Base-by-base conservation (phyloP, 30 jellyfish, hydroid and myxozoan genomes). In the Aurelia sp. region DNA sequence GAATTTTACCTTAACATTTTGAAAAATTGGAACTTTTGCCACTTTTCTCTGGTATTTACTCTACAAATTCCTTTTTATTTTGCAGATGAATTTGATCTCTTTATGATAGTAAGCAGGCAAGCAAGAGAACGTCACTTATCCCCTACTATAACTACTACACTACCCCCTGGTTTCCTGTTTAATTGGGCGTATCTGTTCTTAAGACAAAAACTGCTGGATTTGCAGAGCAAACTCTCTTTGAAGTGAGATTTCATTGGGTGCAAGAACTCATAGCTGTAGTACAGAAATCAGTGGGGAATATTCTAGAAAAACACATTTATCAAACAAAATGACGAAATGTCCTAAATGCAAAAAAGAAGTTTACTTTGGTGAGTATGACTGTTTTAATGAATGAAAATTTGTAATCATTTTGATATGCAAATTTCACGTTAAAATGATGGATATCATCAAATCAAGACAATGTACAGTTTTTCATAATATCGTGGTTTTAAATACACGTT, bases 331-430 rank as follows among this genome's bases (percentile, higher is more conserved):
- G 97, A 86, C 91, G 13, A 88, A 88, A 71, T 88, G 97, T 30
- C 97, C 97, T 17, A 70, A 35, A 27, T 88, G 97, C 76, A 78
- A 47, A 27, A 88, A 88, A 79, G 92, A 78, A 68, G 97, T 88
- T 55, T 88, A 88, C 48, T 88, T 88, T 58, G 97, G 97, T 88
- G 64, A 87, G 96, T 27, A 33, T 21, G 41, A 19, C 27, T 69
- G 20, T 69, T 20, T 10, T 19, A 20, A 69, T 57, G 20, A 19
- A 18, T 10, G 4, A 13, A 13, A 65, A 13, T 8, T 30, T 69
- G 33, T 21, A 0, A 11, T 35, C 80, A 38, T 38, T 38, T 38
- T 38, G 9, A 4, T 38, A 38, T 38, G 50, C 9, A 4, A 38
- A 4, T 38, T 38, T 38, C 7, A 38, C 9, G 9, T 38, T 5